Conservation (phyloP, 2,797 vertebrate genomes). For the Tarsius wallacei region DNA sequence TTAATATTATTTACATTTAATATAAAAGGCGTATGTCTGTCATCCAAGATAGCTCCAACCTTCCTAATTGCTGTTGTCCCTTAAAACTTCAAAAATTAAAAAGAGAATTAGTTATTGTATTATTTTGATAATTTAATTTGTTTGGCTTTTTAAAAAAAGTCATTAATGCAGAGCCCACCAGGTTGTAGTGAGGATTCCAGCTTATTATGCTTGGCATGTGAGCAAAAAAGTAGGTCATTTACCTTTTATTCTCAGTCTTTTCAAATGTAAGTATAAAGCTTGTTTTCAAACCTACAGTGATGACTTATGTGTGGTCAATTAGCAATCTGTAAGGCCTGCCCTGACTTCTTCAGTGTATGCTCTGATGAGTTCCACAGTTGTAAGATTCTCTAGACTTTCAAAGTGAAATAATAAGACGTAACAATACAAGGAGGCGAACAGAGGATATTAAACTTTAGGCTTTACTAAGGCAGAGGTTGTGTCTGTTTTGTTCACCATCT, state of each 20-base stretch:
- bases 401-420: neutral
- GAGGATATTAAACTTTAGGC: neutral
- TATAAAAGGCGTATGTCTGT: neutral
- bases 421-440: neutral
- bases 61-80: neutral
- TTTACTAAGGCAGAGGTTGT: neutral
- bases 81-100: neutral
- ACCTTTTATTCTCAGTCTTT: neutral
- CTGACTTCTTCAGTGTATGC: neutral
- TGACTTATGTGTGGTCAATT: neutral
- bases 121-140: conserved; percentile 57
- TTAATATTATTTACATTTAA: conserved; percentile 39
- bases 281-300: neutral
- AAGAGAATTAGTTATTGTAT: neutral
- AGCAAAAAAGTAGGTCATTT: neutral
- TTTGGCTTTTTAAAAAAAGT: neutral
- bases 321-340: neutral
- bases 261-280: neutral
- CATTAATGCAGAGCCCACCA: neutral
- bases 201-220: neutral
- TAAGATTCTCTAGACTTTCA: neutral
- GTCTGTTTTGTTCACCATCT: neutral
- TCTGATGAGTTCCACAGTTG: neutral
- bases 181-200: neutral
- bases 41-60: neutral